Conservation (phyloP, 2,113 vertebrate genomes). For the Dicentrarchus labrax region DNA sequence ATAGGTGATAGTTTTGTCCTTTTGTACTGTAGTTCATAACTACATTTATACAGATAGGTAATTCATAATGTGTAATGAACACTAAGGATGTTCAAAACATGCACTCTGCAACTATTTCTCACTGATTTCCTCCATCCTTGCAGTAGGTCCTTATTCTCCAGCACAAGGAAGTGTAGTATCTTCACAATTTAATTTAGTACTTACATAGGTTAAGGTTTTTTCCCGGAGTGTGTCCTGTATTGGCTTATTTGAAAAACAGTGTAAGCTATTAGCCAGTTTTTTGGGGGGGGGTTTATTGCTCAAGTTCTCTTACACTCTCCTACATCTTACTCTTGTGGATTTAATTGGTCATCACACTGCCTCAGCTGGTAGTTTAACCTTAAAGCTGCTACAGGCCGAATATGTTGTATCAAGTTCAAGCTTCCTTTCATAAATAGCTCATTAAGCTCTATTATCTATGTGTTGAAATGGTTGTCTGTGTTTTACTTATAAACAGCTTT, state of each 20-base stretch:
- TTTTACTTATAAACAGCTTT: slow-evolving; percentile 13
- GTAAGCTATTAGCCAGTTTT: not conserved
- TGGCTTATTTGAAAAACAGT: not conserved
- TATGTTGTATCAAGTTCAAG: slow-evolving; percentile 13
- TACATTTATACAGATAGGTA: not conserved
- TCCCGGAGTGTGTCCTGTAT: not conserved
- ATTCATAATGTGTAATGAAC: slow-evolving; percentile 13
- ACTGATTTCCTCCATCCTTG: not conserved
- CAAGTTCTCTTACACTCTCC: not conserved
- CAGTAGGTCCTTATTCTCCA: not conserved
- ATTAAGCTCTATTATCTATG: not conserved
- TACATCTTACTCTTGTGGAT: not conserved
- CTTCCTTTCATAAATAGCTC: not conserved
- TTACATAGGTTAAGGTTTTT: not conserved
- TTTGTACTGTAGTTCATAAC: slow-evolving; percentile 4
- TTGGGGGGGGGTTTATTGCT: not conserved
- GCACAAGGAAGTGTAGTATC: not conserved
- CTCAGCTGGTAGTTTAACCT: slow-evolving; percentile 5
- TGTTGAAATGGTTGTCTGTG: not conserved
- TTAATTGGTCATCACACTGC: not conserved
- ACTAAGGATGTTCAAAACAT: not conserved
- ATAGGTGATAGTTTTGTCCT: slow-evolving; percentile 3
- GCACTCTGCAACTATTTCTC: not conserved
- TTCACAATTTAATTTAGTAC: not conserved
- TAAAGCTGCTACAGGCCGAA: not conserved